Evolutionary conservation across 2,888 invertebrate species (phyloP), one percentile per base, ranked within the genome.

Genomic region (Drosophila niveifrons): DNA sequence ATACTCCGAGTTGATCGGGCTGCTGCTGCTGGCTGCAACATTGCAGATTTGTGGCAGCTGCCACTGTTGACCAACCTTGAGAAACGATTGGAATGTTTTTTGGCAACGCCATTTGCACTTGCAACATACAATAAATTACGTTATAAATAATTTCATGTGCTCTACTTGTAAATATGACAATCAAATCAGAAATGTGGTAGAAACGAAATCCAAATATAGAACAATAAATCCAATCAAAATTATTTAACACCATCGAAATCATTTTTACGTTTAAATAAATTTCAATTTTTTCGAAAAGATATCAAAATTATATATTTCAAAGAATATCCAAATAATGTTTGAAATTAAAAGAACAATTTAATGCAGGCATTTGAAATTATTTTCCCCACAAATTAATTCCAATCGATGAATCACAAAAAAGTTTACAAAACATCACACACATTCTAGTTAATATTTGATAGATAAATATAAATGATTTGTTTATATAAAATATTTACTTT

Each of bases 401-500:
- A 17, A 31, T 6, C 4, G 15, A 29, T 29, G 10, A 29, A 52
- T 48, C 28, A 51, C 23, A 66, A 47, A 34, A 11, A 8, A n/a
- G n/a, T 11, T 48, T 36, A 34, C 13, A 10, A 13, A 17, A 39
- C 31, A 23, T 2, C 17, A 50, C 52, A 56, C 51, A 59, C 39
- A 39, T 41, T 53, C 9, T 10, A 29, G 28, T 29, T 18, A 4
- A 46, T 52, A 46, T 7, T n/a, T n/a, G 4, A 31, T 15, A 52
- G 39, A 34, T 13, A 56, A 43, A 52, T 62, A 15, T 10, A 58
- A 47, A 15, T 23, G 1, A 39, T 8, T 23, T 9, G 41, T 23
- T n/a, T n/a, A 55, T n/a, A 55, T 44, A 17, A 18, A 13, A 78
- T 71, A 78, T 78, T 78, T 78, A 78, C 75, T 75, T 78, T 13